Evolutionary conservation across 2,113 vertebrate species (phyloP).

Genomic region (Argyrosomus japonicus): DNA sequence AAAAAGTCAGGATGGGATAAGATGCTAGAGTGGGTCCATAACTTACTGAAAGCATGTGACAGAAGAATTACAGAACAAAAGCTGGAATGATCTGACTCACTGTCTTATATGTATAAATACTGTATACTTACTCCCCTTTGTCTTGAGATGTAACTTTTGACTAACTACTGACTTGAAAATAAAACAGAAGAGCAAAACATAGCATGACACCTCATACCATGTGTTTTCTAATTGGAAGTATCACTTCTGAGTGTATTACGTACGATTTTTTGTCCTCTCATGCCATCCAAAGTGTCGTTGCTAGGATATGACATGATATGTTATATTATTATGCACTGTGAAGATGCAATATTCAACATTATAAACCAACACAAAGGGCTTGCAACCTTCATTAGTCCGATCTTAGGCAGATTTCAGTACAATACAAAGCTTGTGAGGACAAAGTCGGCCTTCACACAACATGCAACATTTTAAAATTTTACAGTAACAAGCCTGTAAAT

Average conservation of each 20-base stretch:
- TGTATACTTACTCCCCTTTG: not conserved
- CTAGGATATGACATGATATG: slow-evolving; percentile 15
- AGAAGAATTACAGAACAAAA: not conserved
- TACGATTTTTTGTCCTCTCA: not conserved
- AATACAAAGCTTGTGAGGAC: not conserved
- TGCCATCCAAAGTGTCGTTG: not conserved
- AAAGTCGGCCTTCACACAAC: not conserved
- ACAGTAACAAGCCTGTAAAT: slow-evolving; percentile 3
- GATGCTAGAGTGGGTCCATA: slow-evolving; percentile 30
- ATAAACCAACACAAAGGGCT: slow-evolving; percentile 3
- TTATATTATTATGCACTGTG: not conserved
- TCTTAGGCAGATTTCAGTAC: not conserved
- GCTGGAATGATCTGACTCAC: not conserved
- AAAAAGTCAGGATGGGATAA: slow-evolving; percentile 60
- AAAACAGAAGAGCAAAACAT: not conserved
- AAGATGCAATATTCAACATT: slow-evolving; percentile 7
- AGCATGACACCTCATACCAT: not conserved
- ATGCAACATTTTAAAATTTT: slow-evolving; percentile 14
- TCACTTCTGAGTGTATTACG: slow-evolving; percentile 3
- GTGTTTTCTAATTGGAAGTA: not conserved
- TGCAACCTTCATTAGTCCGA: slow-evolving; percentile 19
- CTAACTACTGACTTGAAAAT: slow-evolving; percentile 1
- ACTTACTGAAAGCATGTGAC: slow-evolving; percentile 30
- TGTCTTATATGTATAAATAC: not conserved
- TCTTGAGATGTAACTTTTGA: slow-evolving; percentile 6